Base-by-base conservation (phyloP, 2,888 invertebrate species). In the Trichacis sp. region DNA sequence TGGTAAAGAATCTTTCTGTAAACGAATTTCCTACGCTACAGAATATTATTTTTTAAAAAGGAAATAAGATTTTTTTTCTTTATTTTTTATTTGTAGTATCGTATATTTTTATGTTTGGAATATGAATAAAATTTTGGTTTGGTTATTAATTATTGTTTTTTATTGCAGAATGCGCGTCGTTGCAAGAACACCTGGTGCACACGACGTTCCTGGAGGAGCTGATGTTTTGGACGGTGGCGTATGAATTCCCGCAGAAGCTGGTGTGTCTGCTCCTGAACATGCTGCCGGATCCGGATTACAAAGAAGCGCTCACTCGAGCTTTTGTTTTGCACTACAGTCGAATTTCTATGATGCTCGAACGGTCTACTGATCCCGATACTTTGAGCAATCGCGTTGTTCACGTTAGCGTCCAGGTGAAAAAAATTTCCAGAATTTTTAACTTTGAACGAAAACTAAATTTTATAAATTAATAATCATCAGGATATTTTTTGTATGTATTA, bases 161-260 rank as follows among this genome's bases (percentile, higher is more conserved):
- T 53, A 55, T 55, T 55, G 17, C 47, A 81, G 88, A 94, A 83
- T 89, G 93, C 76, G 91, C 93, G 1, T 93, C 94, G 0, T 84
- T 95, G 53, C 92, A 93, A 77, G 91, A 92, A 71, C 89, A 91
- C 24, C 86, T 96, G 36, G 89, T 90, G 29, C 96, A 97, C 85
- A 90, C 89, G 73, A 95, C 94, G 0, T 89, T 97, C 68, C 87
- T 97, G 15, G 97, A 98, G 84, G 98, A 98, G 87, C 89, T 98
- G 71, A 94, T 98, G 73, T 98, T 98, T 87, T 98, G 98, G 98
- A 96, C 96, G 17, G 96, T 98, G 64, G 95, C 95, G 82, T 96
- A 94, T 85, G 97, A 98, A 85, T 98, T 98, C 86, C 98, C 98
- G 0, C 97, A 98, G 86, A 96, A 96, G 82, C 89, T 98, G 57